These are phyloP conservation scores for Hermatobates lingyangjiaoensis DNA, from an alignment of 1,140 invertebrate species.

Conservation along the genomic window DNA sequence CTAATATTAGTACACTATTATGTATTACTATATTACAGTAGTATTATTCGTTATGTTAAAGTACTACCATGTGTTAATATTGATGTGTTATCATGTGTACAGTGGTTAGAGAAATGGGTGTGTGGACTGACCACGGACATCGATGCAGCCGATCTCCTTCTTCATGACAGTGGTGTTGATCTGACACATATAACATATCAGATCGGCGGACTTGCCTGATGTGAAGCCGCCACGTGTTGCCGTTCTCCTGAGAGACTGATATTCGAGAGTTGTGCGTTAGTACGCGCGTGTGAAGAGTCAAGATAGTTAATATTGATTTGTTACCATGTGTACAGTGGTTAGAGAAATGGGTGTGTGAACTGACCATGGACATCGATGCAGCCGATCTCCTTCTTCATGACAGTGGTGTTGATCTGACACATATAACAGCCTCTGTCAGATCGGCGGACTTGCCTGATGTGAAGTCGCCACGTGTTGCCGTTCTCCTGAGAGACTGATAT, in stretches of 20 bases:
- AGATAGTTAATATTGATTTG: too few relatives aligned
- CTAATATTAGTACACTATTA: too few relatives aligned
- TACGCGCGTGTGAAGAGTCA: constrained; percentile 62
- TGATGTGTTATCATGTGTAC: too few relatives aligned
- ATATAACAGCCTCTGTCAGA: constrained; percentile 57
- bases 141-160: constrained; percentile 68
- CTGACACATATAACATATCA: constrained; percentile 66
- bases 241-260: constrained; percentile 56
- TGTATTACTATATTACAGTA: too few relatives aligned
- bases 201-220: constrained; percentile 48
- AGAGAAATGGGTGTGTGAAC: background rate
- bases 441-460: constrained; percentile 49
- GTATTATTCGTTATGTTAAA: too few relatives aligned
- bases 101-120: too few relatives aligned
- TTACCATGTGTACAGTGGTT: too few relatives aligned
- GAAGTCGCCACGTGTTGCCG: constrained; percentile 49
- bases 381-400: constrained; percentile 72
- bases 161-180: constrained; percentile 78
- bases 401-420: constrained; percentile 73
- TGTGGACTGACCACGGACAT: constrained; percentile 37
- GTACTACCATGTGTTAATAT: too few relatives aligned
- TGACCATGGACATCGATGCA: constrained; percentile 53
- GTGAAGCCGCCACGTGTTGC: constrained; percentile 53
- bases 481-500: constrained; percentile 61
- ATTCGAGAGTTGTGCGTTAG: constrained; percentile 73